Base-by-base conservation (phyloP, 2,888 invertebrate species). In the Clepsis dumicolana region DNA sequence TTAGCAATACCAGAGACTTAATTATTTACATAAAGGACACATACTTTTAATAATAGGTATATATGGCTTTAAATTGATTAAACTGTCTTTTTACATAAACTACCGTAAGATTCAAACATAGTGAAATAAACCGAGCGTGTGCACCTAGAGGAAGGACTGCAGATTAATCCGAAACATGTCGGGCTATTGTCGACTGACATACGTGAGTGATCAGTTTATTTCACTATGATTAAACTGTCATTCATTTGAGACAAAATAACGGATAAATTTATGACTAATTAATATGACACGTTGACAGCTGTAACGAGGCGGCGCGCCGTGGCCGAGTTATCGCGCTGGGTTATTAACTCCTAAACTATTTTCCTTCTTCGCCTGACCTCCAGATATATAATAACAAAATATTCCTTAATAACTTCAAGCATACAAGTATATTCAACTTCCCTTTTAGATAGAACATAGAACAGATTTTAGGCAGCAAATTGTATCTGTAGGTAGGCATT, bases 251-350 rank as follows among this genome's bases (percentile, higher is more conserved):
- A 59, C 63, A 64, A 64, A 68, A 18, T 68, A 64, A 64, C 57
- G 68, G 59, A 59, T 66, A 52, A 62, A 66, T 70, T 70, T 63
- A 70, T 66, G 66, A 66, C 41, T 66, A 70, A 66, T 66, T 70
- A 70, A 70, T 57, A 66, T 65, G 61, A 59, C 70, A 64, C 64
- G 68, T 52, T 68, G 68, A 68, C 68, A 62, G 70, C 65, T 18
- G 52, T 57, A 70, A 66, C 66, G 62, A 66, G 63, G 44, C 65
- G 59, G 48, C 56, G 25, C 24, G 50, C 25, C 61, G 53, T 54
- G 52, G 54, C 57, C 59, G 56, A 66, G 38, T 57, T 70, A 70
- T 70, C 70, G 35, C 60, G 21, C 32, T 57, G 56, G 66, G 66
- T 59, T 63, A 63, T 57, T 65, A 69, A 70, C 61, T 66, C 61